Base-by-base conservation (phyloP, 2,113 vertebrate genomes). In the Rhizomys pruinosus region DNA sequence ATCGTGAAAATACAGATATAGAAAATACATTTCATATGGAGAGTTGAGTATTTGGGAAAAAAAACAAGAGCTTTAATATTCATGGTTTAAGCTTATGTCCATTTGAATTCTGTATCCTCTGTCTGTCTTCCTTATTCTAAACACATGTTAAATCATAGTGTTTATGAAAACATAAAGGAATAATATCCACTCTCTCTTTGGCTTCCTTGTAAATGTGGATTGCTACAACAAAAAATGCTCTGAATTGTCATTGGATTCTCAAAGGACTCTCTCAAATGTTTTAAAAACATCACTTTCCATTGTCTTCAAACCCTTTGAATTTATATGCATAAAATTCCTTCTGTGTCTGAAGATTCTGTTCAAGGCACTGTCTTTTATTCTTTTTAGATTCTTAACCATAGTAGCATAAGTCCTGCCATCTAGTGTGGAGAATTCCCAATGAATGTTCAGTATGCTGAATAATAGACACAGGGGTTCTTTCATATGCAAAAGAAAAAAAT, bases 161-260 rank as follows among this genome's bases (percentile, higher is more conserved):
- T 79, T 93, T 29, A 72, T 47, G 17, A 89, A 92, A 95, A 89
- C 12, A 79, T 82, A 91, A 84, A 77, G 17, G 11, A 84, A 87
- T 84, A 89, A 72, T 90, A 84, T 80, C 37, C 15, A 8, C 2
- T 64, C 1, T 11, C 2, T 85, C 52, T 93, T n/a, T 64, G 9
- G 4, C 22, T 68, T 93, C 66, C n/a, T 85, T 84, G 5, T 81
- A 93, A 90, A 90, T 76, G 8, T 76, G 57, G 23, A 55, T 84
- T 76, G 2, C 44, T 87, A 32, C 69, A 92, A 92, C 90, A 86
- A 82, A n/a, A 12, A 94, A 68, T 74, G 4, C 0, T n/a, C 66
- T 93, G 19, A 90, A 92, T 90, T 92, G n/a, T 82, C 55, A 78
- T 85, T 3, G 71, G 22, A 72, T 91, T 92, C 34, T 84, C 73